Base-by-base conservation (phyloP, 2,888 invertebrate genomes). In the Tholera decimalis region DNA sequence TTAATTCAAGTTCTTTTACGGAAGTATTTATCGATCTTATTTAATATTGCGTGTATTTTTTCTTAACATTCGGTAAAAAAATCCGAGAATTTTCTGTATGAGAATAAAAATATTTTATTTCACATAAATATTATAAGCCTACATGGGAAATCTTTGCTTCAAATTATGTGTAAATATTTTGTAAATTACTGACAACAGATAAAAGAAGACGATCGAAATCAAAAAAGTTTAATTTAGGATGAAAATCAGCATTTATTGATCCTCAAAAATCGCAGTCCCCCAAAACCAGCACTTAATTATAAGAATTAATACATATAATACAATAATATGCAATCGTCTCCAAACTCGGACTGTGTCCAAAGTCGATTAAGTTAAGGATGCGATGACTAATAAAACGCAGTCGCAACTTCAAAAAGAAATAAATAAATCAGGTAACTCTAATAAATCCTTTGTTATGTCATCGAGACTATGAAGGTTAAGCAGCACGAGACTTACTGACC, bases 401-500 rank as follows among this genome's bases (percentile, higher is more conserved):
- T 33, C 9, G 11, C 28, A 22, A 44, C 8, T 46, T 49, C 20
- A 18, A 24, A 44, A 35, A 44, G 55, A 44, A 37, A 41, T 8
- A 15, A 8, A 15, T 15, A 1, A 35, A 9, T 28, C n/a, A n/a
- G n/a, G n/a, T 37, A 53, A 30, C 15, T 24, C 33, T 39, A 51
- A 56, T 8, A 1, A 50, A 41, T 51, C 20, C n/a, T 56, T 70
- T 61, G 54, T 73, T 67, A 73, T 51, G 53, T 71, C 70, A 81
- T 79, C 47, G 9, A 28, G 18, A 39, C 39, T 26, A 26, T 56
- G 71, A 79, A 79, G 82, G 82, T 55, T 61, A 43, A 8, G 18
- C 18, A 22, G 57, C 50, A 49, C 24, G 61, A 53, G 64, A 66
- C 51, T 30, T 15, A 26, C 61, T 83, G 80, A 86, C 89, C 88